phyloP scores from a whole-genome alignment of 2,888 invertebrate species.

The Dyspetes luteomarginatus region DNA sequence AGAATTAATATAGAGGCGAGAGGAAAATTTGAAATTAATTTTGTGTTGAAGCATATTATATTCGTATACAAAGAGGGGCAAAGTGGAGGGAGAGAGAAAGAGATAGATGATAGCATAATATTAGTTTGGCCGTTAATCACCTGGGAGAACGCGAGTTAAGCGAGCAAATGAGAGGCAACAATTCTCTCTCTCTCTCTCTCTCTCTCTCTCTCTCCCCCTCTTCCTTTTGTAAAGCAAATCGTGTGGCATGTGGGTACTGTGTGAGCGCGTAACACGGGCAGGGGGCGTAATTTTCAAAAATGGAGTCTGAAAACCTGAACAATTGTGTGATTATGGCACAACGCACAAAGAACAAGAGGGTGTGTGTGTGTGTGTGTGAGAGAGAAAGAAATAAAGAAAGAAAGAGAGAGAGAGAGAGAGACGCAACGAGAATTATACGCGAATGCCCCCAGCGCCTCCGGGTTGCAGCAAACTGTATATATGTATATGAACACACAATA shows the following conservation, averaged over 20 bases:
- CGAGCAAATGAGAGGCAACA: constrained; percentile 7
- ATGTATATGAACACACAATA: no score
- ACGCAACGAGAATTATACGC: constrained; percentile 31
- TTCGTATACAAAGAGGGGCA: not conserved
- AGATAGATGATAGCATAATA: not conserved
- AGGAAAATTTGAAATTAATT: not conserved
- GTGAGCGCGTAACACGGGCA: constrained; percentile 29
- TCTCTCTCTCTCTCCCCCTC: not conserved
- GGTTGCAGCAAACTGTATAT: constrained; percentile 41
- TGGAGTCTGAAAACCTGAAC: constrained; percentile 65
- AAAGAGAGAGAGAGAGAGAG: not conserved
- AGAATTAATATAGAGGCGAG: not conserved
- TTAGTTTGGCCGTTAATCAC: constrained; percentile 33
- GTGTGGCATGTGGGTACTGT: constrained; percentile 8
- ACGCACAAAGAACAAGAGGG: constrained; percentile 44
- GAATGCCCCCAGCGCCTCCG: constrained; percentile 51
- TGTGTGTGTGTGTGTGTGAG: not conserved
- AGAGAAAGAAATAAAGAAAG: not conserved
- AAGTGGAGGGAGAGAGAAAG: not conserved
- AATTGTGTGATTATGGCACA: constrained; percentile 66
- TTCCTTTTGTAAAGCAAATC: constrained; percentile 23
- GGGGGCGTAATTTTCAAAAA: constrained; percentile 61
- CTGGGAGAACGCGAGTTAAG: constrained; percentile 18
- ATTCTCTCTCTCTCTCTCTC: not conserved
- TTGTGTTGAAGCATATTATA: not conserved